Conservation (phyloP, 92 coral and sea anemone species). For the Epizoanthus stellaris region DNA sequence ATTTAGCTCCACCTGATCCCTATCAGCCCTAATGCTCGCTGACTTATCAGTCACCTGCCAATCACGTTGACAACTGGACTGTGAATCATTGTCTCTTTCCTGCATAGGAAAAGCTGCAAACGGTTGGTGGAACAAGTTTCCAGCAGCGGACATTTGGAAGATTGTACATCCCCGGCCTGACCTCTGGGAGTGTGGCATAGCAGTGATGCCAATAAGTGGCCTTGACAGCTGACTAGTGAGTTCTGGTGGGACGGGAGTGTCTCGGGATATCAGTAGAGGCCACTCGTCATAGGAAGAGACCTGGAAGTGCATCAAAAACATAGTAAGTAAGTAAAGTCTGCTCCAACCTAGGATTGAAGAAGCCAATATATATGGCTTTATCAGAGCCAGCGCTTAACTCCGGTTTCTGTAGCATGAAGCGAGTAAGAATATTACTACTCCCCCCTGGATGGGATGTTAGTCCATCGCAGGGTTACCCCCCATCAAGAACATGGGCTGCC, state of each 20-base stretch:
- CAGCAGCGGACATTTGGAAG: slow-evolving; percentile 81
- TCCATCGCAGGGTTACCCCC: neutral
- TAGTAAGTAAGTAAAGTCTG: too few species aligned
- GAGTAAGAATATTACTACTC: too few species aligned
- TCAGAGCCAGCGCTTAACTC: slow-evolving; percentile 72
- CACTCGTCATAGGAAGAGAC: slow-evolving; percentile 90
- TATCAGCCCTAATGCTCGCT: slow-evolving; percentile 44
- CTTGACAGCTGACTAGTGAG: slow-evolving; percentile 61
- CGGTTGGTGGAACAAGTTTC: slow-evolving; percentile 87
- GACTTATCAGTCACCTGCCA: slow-evolving; percentile 4
- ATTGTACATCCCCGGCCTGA: slow-evolving; percentile 62
- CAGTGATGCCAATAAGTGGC: slow-evolving; percentile 83
- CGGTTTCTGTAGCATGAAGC: too few species aligned
- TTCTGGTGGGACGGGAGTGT: slow-evolving; percentile 57
- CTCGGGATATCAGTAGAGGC: slow-evolving; percentile 59
- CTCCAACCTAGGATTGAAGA: too few species aligned
- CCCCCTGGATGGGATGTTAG: too few species aligned
- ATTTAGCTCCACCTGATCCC: neutral
- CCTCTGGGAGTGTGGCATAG: slow-evolving; percentile 57
- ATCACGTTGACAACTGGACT: neutral
- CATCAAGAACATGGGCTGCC: neutral
- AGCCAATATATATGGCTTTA: too few species aligned
- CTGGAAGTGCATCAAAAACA: slow-evolving; percentile 48
- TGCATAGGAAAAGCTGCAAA: slow-evolving; percentile 35
- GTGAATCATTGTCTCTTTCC: neutral